Percentiles rank a stretch among this genome's conserved stretches.
phyloP scores from a whole-genome alignment of 2,113 vertebrate species.

The Polypterus bichir region DNA sequence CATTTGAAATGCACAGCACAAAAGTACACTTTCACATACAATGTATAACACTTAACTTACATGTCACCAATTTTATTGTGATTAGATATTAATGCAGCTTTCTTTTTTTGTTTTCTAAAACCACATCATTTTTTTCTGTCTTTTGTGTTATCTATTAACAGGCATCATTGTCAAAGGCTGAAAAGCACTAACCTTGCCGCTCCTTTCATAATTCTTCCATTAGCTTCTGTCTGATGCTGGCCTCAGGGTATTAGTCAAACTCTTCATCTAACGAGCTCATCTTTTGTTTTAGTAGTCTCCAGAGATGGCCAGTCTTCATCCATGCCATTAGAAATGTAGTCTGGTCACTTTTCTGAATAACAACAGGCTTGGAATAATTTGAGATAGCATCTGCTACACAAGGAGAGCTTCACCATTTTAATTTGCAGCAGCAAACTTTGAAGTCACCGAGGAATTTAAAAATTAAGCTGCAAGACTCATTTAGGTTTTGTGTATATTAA shows the following conservation, averaged over 20 bases:
- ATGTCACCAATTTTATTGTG: too few relatives aligned
- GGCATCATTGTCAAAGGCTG: constrained; percentile 3
- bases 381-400: constrained; percentile 9
- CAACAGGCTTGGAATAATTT: constrained; percentile 19
- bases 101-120: too few relatives aligned
- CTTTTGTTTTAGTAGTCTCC: constrained; percentile 11
- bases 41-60: too few relatives aligned
- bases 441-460: not conserved
- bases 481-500: not conserved
- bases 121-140: too few relatives aligned
- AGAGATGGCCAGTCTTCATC: constrained; percentile 2
- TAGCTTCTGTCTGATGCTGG: constrained; percentile 6
- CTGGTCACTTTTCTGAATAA: constrained; percentile 16
- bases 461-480: not conserved
- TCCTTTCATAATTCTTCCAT: constrained; percentile 15
- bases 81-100: too few relatives aligned
- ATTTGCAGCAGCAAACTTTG: not conserved
- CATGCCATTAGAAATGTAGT: constrained; percentile 1
- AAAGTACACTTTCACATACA: too few relatives aligned
- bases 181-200: constrained; percentile 2
- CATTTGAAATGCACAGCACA: too few relatives aligned
- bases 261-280: constrained; percentile 8
- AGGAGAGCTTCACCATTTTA: constrained; percentile 7
- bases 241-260: constrained; percentile 2
- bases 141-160: not conserved